A percentile compares a stretch with the other conserved stretches of the same genome.
Evolutionary conservation across 2,797 vertebrate species (phyloP).

Genomic region (Sebastes kiyomatsui): DNA sequence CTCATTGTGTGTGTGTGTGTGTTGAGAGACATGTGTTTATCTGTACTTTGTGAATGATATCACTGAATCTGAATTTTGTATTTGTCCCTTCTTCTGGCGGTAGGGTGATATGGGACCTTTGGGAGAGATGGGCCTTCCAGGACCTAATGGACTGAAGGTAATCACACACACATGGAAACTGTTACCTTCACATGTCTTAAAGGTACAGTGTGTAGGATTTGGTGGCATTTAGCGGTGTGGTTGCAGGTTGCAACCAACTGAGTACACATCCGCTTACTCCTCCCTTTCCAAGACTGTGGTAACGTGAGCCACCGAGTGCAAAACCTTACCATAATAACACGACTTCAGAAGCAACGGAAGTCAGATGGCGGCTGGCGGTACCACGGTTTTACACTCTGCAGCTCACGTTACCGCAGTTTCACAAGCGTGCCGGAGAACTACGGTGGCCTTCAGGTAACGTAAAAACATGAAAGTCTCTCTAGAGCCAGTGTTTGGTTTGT

Average conservation of each 20-base stretch:
- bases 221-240: neutral
- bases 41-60: constrained; percentile 15
- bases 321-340: too few relatives aligned
- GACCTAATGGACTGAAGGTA: constrained; percentile 97
- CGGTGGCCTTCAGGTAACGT: too few relatives aligned
- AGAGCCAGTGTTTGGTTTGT: too few relatives aligned
- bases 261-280: neutral
- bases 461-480: too few relatives aligned
- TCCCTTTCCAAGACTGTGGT: neutral
- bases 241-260: neutral
- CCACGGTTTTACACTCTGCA: too few relatives aligned
- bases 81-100: constrained; percentile 64
- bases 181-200: neutral
- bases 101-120: constrained; percentile 94
- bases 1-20: neutral
- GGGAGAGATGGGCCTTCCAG: constrained; percentile 90
- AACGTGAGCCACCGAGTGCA: too few relatives aligned
- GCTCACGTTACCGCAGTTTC: too few relatives aligned
- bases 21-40: neutral
- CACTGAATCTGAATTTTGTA: constrained; percentile 17
- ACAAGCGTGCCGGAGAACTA: too few relatives aligned
- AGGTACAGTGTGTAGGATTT: neutral
- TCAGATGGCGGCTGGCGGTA: too few relatives aligned
- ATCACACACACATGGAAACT: constrained; percentile 40
- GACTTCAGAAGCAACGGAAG: too few relatives aligned